Conservation (phyloP, 2,113 vertebrate genomes). For the Cottus gobio region DNA sequence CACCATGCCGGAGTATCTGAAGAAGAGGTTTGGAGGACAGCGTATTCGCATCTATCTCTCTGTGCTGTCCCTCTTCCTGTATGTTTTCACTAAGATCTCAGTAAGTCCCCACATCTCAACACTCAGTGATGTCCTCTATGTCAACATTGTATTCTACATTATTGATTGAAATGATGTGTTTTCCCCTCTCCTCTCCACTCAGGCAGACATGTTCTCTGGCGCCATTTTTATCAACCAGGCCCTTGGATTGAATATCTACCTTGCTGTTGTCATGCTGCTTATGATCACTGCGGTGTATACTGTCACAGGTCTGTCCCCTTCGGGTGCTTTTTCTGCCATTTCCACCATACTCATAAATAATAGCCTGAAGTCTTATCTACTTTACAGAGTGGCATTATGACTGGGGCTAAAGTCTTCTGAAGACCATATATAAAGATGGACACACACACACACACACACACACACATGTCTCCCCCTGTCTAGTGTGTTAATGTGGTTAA, state of each 20-base stretch:
- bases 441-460: not conserved
- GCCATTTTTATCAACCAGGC: slow-evolving; percentile 94
- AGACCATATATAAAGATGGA: slow-evolving; percentile 9
- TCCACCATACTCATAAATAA: slow-evolving; percentile 1
- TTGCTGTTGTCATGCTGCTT: slow-evolving; percentile 90
- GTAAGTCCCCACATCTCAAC: slow-evolving; percentile 80
- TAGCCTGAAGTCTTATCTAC: slow-evolving; percentile 58
- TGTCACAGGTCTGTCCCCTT: slow-evolving; percentile 87
- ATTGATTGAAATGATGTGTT: not conserved
- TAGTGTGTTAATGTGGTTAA: slow-evolving; percentile 62
- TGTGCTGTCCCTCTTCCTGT: slow-evolving; percentile 90
- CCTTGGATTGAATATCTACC: slow-evolving; percentile 90
- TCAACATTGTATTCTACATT: not conserved
- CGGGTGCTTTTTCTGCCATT: slow-evolving; percentile 1
- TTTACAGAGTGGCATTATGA: not conserved
- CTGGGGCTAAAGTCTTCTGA: slow-evolving; percentile 67
- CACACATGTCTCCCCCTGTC: not conserved
- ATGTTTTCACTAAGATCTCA: slow-evolving; percentile 98
- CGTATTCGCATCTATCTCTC: slow-evolving; percentile 94
- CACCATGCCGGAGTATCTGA: slow-evolving; percentile 97
- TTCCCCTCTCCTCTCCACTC: slow-evolving; percentile 17
- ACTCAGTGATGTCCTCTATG: not conserved
- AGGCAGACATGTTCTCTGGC: slow-evolving; percentile 96
- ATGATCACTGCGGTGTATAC: slow-evolving; percentile 92
- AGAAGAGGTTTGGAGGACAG: slow-evolving; percentile 94